Percentiles rank a stretch among this genome's conserved stretches.
Conservation (phyloP, 2,888 invertebrate genomes). For the Scaptomyza flava region DNA sequence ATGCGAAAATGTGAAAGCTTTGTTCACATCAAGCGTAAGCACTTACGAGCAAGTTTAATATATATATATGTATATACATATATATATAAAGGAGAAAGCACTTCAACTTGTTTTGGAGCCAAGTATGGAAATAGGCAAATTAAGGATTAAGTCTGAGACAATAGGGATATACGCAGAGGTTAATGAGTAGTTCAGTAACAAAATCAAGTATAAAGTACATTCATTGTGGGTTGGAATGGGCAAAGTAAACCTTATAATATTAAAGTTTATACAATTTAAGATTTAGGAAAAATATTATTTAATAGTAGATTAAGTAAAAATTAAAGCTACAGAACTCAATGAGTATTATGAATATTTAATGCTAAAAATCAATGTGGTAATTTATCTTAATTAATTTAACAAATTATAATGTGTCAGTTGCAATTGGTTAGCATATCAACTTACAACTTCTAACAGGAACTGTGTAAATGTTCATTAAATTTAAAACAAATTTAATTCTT, state of each 20-base stretch:
- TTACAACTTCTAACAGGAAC: conserved; percentile 1
- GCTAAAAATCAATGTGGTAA: not conserved
- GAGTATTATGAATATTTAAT: not conserved
- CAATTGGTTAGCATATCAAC: conserved; percentile 2
- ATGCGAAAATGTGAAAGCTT: conserved; percentile 37
- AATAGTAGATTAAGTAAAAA: too few species aligned
- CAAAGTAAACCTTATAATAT: too few species aligned
- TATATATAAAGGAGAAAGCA: conserved; percentile 3
- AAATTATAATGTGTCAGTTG: conserved; percentile 2
- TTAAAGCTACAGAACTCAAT: too few species aligned
- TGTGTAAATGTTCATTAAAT: conserved; percentile 27
- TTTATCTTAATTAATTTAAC: not conserved
- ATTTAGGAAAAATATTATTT: too few species aligned
- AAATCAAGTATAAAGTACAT: too few species aligned
- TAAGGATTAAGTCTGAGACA: conserved; percentile 28
- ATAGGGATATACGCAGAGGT: conserved; percentile 10
- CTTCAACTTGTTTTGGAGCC: conserved; percentile 20
- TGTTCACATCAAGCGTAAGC: conserved; percentile 27
- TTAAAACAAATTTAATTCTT: conserved; percentile 27
- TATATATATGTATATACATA: not conserved
- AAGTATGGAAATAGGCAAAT: conserved; percentile 37
- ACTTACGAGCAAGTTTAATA: conserved; percentile 24
- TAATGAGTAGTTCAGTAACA: conserved; percentile 17
- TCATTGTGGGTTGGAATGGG: too few species aligned
- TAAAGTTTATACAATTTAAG: too few species aligned